Percentiles rank a stretch among this genome's conserved stretches.
These are phyloP conservation scores for Muscina levida DNA, from an alignment of 2,888 invertebrate genomes.

Conservation along the genomic window DNA sequence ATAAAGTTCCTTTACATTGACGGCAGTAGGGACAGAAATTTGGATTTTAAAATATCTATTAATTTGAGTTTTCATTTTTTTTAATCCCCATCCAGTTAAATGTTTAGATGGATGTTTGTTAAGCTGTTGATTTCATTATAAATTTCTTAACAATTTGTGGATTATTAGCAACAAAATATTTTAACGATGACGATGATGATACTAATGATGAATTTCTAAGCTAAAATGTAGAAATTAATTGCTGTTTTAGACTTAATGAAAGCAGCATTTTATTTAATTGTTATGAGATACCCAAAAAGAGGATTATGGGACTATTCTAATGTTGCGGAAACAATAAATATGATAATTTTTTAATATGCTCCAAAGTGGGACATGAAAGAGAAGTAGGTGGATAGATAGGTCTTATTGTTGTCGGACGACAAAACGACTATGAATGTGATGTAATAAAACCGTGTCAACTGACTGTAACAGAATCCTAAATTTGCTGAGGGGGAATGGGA, in stretches of 20 bases:
- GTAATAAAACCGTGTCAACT: too few relatives aligned
- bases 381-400: too few relatives aligned
- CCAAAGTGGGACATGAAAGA: too few relatives aligned
- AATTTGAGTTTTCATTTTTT: constrained; percentile 6
- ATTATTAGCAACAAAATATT: constrained; percentile 33
- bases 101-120: constrained; percentile 1
- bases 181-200: constrained; percentile 1
- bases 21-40: too few relatives aligned
- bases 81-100: background rate
- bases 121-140: constrained; percentile 48
- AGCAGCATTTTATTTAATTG: constrained; percentile 13
- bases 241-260: constrained; percentile 20
- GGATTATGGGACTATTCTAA: too few relatives aligned
- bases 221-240: constrained; percentile 26
- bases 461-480: too few relatives aligned
- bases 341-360: too few relatives aligned
- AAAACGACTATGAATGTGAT: too few relatives aligned
- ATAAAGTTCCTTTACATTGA: background rate
- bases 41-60: background rate
- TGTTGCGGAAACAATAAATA: too few relatives aligned
- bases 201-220: constrained; percentile 23
- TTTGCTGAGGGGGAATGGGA: too few relatives aligned
- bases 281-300: background rate
- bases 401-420: too few relatives aligned
- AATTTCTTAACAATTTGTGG: constrained; percentile 46